Percentiles rank a stretch among this genome's conserved stretches.
phyloP scores from a whole-genome alignment of 2,113 vertebrate genomes.

The Halichoerus grypus region DNA sequence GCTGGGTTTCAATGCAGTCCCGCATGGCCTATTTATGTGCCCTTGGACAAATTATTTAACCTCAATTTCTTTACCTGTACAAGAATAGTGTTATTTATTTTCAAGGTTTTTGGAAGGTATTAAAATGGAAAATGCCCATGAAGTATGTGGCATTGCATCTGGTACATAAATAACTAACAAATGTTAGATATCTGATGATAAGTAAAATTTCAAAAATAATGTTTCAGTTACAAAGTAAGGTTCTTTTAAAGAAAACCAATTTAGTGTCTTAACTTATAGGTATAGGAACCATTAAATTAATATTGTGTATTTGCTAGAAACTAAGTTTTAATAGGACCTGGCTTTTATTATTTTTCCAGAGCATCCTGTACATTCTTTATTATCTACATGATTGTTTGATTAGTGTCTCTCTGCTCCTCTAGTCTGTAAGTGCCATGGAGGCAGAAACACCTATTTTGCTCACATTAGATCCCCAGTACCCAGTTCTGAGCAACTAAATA shows the following conservation, averaged over 20 bases:
- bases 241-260: neutral
- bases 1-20: neutral
- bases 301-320: neutral
- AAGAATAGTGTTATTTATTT: neutral
- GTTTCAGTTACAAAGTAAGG: neutral
- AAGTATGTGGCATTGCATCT: neutral
- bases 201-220: constrained; percentile 22
- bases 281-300: neutral
- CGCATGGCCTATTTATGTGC: neutral
- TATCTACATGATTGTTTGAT: neutral
- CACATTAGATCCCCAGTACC: neutral
- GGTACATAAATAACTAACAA: neutral
- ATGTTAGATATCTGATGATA: neutral
- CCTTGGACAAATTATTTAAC: neutral
- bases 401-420: neutral
- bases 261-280: neutral
- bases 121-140: neutral
- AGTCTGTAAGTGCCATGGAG: fast-evolving
- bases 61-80: neutral
- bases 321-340: neutral
- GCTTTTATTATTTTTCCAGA: neutral
- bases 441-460: neutral
- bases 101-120: neutral
- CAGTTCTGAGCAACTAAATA: neutral
- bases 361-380: neutral